A percentile compares a stretch with the other conserved stretches of the same genome.
These are phyloP conservation scores for Drosophila nigritarsus DNA, from an alignment of 2,888 invertebrate genomes.

Conservation along the genomic window DNA sequence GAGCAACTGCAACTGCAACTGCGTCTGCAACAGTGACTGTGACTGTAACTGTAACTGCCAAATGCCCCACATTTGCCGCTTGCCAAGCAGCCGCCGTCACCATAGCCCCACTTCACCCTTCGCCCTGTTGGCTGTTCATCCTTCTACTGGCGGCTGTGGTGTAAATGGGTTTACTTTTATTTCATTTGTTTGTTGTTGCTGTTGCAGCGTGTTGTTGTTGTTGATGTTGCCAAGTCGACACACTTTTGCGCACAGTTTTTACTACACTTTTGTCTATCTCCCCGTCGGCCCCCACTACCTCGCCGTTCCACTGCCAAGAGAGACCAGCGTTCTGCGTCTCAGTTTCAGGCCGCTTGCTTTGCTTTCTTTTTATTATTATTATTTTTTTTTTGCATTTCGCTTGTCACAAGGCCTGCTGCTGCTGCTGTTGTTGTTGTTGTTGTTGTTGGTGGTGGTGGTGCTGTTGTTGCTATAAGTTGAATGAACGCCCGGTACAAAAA, in stretches of 20 bases:
- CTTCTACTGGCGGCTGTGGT: conserved; percentile 58
- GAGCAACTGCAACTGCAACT: conserved; percentile 44
- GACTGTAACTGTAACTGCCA: conserved; percentile 60
- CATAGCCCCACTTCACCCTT: background rate
- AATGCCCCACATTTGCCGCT: conserved; percentile 75
- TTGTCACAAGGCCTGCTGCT: conserved; percentile 41
- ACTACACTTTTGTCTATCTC: conserved; percentile 64
- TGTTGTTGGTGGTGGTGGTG: conserved; percentile 26
- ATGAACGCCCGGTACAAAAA: conserved; percentile 60
- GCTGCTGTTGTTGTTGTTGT: conserved; percentile 24
- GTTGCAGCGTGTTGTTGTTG: conserved; percentile 31
- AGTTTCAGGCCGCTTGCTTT: conserved; percentile 19
- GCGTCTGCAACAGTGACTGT: conserved; percentile 34
- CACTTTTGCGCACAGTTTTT: conserved; percentile 75
- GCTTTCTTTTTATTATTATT: conserved; percentile 12
- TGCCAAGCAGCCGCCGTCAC: conserved; percentile 64
- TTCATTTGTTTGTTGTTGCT: conserved; percentile 64
- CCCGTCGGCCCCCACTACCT: conserved; percentile 20
- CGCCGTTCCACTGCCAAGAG: background rate
- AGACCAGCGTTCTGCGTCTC: conserved; percentile 25
- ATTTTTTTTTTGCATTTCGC: conserved; percentile 51
- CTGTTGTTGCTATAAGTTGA: conserved; percentile 49
- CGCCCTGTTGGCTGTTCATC: conserved; percentile 36
- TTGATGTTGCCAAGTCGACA: conserved; percentile 71
- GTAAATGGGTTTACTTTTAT: conserved; percentile 81